phyloP scores from a whole-genome alignment of 2,888 invertebrate species.

The Pomacea canaliculata region DNA sequence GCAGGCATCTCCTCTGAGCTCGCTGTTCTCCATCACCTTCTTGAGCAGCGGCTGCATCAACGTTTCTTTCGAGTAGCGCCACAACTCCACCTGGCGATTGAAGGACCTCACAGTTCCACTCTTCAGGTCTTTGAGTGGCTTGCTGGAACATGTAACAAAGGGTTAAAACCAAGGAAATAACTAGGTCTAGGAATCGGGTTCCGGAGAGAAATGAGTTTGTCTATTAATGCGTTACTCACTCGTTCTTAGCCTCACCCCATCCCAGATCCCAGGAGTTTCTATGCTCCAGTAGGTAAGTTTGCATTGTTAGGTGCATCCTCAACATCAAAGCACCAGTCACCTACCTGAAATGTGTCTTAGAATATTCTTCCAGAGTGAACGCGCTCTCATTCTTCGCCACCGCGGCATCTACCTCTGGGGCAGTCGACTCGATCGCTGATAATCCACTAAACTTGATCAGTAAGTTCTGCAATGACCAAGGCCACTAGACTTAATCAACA shows the following conservation, averaged over 20 bases:
- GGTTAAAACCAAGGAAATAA: too few species aligned
- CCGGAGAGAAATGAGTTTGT: too few species aligned
- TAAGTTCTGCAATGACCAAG: constrained; percentile 84
- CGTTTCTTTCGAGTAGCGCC: constrained; percentile 87
- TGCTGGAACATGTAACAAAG: constrained; percentile 72
- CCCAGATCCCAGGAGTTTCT: too few species aligned
- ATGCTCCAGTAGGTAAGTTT: too few species aligned
- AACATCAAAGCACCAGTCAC: too few species aligned
- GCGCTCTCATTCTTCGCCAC: not conserved
- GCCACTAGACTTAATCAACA: too few species aligned
- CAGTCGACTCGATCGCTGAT: too few species aligned
- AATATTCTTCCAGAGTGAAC: not conserved
- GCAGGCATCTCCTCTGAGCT: constrained; percentile 91
- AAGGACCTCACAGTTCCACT: constrained; percentile 92
- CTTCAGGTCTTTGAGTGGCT: constrained; percentile 93
- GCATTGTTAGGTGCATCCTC: too few species aligned
- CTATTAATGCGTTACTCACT: too few species aligned
- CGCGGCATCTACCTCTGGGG: not conserved
- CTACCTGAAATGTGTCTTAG: not conserved
- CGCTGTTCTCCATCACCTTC: constrained; percentile 88
- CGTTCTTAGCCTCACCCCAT: too few species aligned
- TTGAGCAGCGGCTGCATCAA: constrained; percentile 93
- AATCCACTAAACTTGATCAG: constrained; percentile 83
- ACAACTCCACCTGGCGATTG: constrained; percentile 88
- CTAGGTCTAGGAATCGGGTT: too few species aligned